A percentile compares a stretch with the other conserved stretches of the same genome.
Evolutionary conservation across 2,797 vertebrate species (phyloP).

Genomic region (Clarias fuscus): DNA sequence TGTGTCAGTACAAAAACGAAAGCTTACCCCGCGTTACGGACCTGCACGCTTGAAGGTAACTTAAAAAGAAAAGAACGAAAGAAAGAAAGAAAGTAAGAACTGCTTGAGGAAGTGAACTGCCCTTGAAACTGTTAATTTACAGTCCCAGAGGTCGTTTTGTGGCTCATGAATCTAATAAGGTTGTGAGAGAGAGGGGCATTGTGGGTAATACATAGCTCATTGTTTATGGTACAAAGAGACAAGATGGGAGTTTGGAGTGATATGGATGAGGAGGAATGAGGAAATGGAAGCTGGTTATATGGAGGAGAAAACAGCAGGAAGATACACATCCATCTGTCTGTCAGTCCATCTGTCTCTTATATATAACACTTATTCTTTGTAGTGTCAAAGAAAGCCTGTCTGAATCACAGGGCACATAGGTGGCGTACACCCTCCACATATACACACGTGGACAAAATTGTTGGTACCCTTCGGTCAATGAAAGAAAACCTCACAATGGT

Average conservation of each 20-base stretch:
- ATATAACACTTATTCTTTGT: too few species aligned
- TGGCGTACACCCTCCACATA: too few species aligned
- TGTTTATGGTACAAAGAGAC: conserved; percentile 40
- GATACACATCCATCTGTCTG: too few species aligned
- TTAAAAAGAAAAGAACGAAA: background rate
- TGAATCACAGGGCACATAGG: too few species aligned
- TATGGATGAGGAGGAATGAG: background rate
- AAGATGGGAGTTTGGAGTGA: background rate
- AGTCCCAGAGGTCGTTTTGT: conserved; percentile 48
- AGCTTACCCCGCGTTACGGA: background rate
- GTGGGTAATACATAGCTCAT: conserved; percentile 50
- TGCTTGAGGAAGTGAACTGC: conserved; percentile 23
- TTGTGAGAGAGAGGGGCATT: conserved; percentile 34
- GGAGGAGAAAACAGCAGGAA: background rate
- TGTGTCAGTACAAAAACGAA: background rate
- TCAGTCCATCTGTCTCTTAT: too few species aligned
- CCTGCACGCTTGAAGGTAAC: background rate
- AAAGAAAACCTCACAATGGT: too few species aligned
- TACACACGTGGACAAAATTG: too few species aligned
- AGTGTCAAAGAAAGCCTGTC: too few species aligned
- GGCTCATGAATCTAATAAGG: conserved; percentile 51
- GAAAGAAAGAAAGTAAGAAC: background rate
- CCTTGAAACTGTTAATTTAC: conserved; percentile 51
- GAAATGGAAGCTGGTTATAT: background rate
- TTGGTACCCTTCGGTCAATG: too few species aligned